Evolutionary conservation across 1,140 invertebrate genomes (phyloP).

Genomic region (Stratiolaelaps scimitus): DNA sequence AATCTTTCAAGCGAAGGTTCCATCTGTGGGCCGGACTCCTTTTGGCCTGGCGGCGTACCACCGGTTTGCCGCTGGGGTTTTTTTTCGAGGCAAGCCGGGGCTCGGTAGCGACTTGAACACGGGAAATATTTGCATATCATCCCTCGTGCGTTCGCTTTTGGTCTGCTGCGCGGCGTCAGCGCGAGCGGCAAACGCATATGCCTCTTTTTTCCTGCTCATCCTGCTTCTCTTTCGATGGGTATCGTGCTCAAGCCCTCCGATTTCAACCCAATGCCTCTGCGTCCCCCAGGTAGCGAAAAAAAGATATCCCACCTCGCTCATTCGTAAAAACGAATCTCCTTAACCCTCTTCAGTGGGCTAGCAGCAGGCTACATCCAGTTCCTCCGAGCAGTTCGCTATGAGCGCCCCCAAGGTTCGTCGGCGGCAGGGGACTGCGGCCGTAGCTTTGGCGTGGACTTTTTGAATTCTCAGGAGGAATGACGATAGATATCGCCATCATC

Average conservation of each 20-base stretch:
- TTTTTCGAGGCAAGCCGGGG: too few relatives aligned
- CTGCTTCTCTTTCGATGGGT: too few relatives aligned
- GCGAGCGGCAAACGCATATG: constrained; percentile 18
- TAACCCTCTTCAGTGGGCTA: constrained; percentile 1
- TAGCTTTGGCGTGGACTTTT: constrained; percentile 1
- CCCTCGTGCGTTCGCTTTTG: constrained; percentile 1
- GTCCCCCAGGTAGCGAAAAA: background rate
- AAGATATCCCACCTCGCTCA: constrained; percentile 28
- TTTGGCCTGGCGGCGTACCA: too few relatives aligned
- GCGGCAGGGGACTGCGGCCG: too few relatives aligned
- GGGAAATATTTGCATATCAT: constrained; percentile 28
- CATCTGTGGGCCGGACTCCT: too few relatives aligned
- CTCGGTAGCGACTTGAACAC: background rate
- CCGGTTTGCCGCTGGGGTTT: too few relatives aligned
- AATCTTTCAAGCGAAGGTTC: too few relatives aligned
- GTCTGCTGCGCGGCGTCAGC: background rate
- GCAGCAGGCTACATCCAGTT: too few relatives aligned
- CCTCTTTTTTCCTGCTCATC: background rate
- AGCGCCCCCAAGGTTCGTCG: too few relatives aligned
- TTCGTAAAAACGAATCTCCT: constrained; percentile 29
- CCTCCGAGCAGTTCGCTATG: too few relatives aligned
- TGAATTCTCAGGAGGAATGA: constrained; percentile 25
- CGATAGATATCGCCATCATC: too few relatives aligned
- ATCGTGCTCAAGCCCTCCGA: constrained; percentile 3
- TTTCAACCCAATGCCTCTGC: too few relatives aligned